Conservation (phyloP, 2,113 vertebrate species). For the Bothrops jararaca region DNA sequence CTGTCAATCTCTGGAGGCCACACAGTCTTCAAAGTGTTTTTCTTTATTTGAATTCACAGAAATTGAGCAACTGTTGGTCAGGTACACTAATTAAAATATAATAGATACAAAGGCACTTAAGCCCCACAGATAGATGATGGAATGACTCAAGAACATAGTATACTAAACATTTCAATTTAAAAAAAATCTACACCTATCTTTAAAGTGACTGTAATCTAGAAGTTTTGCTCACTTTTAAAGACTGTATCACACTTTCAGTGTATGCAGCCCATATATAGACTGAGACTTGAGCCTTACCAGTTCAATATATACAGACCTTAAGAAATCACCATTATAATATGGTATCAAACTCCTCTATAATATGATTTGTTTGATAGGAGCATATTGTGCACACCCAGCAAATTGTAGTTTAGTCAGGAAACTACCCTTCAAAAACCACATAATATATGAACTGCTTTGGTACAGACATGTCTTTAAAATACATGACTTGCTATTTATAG, state of each 20-base stretch:
- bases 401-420: not conserved
- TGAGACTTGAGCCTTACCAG: not conserved
- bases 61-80: too few species aligned
- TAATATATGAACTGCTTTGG: not conserved
- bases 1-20: too few species aligned
- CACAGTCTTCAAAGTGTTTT: too few species aligned
- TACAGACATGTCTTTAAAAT: not conserved
- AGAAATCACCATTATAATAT: not conserved
- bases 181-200: too few species aligned
- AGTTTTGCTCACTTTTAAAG: not conserved
- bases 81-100: too few species aligned
- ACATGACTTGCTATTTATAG: not conserved
- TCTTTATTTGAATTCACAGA: too few species aligned
- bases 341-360: not conserved
- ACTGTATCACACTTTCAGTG: too few species aligned
- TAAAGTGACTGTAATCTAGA: not conserved
- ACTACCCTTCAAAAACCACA: not conserved
- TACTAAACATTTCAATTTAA: too few species aligned
- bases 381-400: not conserved
- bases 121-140: too few species aligned
- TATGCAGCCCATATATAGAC: not conserved
- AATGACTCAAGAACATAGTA: too few species aligned
- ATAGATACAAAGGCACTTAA: too few species aligned
- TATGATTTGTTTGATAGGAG: not conserved
- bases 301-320: not conserved